Percentiles rank a stretch among this genome's conserved stretches.
Evolutionary conservation across 2,113 vertebrate genomes (phyloP).

Genomic region (Pollachius pollachius): DNA sequence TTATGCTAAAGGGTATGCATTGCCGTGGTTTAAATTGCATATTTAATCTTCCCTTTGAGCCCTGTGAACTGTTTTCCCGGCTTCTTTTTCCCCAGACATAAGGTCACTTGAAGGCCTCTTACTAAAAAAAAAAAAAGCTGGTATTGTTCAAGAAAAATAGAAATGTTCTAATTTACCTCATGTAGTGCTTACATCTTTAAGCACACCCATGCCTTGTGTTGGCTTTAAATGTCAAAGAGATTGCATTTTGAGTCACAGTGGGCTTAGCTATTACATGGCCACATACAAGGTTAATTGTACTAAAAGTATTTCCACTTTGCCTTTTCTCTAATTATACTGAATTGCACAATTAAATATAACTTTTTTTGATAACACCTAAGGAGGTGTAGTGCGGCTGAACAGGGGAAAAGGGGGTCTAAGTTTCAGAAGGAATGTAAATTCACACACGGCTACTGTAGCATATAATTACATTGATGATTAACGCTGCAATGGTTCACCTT

Average conservation of each 20-base stretch:
- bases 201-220: conserved; percentile 66
- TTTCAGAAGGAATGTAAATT: conserved; percentile 50
- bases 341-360: conserved; percentile 69
- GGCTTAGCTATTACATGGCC: conserved; percentile 77
- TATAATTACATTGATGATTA: conserved; percentile 58
- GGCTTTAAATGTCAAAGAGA: conserved; percentile 76
- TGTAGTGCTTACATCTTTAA: conserved; percentile 66
- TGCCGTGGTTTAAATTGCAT: conserved; percentile 46
- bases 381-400: conserved; percentile 58
- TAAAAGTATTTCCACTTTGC: conserved; percentile 71
- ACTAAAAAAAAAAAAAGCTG: conserved; percentile 50
- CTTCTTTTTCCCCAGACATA: conserved; percentile 34
- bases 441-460: conserved; percentile 32
- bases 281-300: conserved; percentile 80
- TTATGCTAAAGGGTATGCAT: conserved; percentile 44
- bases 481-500: conserved; percentile 41
- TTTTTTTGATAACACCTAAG: conserved; percentile 66
- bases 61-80: conserved; percentile 25
- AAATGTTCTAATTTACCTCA: conserved; percentile 76
- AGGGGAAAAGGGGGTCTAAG: conserved; percentile 37
- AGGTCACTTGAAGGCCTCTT: conserved; percentile 61
- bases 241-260: conserved; percentile 77
- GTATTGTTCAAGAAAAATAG: conserved; percentile 69
- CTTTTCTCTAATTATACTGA: conserved; percentile 69
- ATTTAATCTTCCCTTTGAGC: conserved; percentile 51